Base-by-base conservation (phyloP, 2,888 invertebrate genomes). In the Vannuccia rotundouncinata region DNA sequence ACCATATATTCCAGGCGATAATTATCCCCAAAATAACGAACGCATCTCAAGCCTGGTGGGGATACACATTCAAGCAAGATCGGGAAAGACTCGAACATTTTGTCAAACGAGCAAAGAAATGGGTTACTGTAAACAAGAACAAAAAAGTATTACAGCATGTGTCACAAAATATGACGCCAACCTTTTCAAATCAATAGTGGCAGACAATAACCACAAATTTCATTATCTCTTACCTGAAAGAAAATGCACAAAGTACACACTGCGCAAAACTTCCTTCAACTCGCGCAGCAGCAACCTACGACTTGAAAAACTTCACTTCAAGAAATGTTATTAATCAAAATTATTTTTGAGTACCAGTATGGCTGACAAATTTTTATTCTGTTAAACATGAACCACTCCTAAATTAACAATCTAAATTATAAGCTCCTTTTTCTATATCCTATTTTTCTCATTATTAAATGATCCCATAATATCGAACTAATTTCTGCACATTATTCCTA, bases 51-150 rank as follows among this genome's bases (percentile, higher is more conserved):
- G 25, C 66, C 66, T 66, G 66, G 66, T 66, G 66, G 66, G 25
- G 22, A 66, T 22, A 66, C 66, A 66, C 66, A 27, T 66, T 27
- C 66, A 66, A 66, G 66, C 66, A 66, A 66, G 66, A 66, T 66
- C 66, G 66, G 25, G 66, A 66, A 66, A 66, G 66, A 66, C 66
- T 66, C 66, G 66, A 66, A 22, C 66, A 66, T n/a, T 66, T 66
- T 66, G 66, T 66, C 66, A 66, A 66, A 66, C 66, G 17, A 66
- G 66, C 66, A 66, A 66, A 66, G 66, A 66, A 66, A 66, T 66
- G 66, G 66, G 66, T 66, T 66, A 66, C 25, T 66, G 66, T 66
- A 66, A 66, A 66, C 66, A 66, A 17, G 66, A 66, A 66, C 66
- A 66, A 66, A 66, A 66, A 66, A 66, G 66, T 66, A 13, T 66